Evolutionary conservation across 23 tunicate genomes (phyloP).

Genomic region (Aplidium turbinatum): DNA sequence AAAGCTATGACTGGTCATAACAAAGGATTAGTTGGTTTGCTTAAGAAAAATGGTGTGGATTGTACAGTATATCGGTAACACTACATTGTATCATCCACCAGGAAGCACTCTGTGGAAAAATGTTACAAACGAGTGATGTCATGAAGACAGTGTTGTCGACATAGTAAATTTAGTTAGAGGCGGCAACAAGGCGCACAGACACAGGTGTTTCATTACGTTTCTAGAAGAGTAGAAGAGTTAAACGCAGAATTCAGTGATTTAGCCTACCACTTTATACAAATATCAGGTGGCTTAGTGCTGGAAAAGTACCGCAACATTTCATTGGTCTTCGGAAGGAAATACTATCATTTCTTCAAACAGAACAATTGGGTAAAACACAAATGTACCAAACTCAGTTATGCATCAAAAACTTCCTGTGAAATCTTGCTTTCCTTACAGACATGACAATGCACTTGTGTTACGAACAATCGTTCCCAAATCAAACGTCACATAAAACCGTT

Average conservation of each 20-base stretch:
- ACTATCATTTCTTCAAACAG: slow-evolving; percentile 39
- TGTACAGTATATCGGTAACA: too few relatives aligned
- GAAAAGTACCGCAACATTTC: slow-evolving; percentile 57
- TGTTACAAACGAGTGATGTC: slow-evolving; percentile 64
- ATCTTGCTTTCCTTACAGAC: slow-evolving; percentile 56
- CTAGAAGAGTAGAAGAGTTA: slow-evolving; percentile 41
- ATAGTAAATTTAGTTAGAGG: slow-evolving; percentile 56
- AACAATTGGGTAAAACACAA: slow-evolving; percentile 38
- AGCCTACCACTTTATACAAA: slow-evolving; percentile 46
- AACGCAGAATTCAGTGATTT: slow-evolving; percentile 57
- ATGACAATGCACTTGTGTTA: slow-evolving; percentile 54
- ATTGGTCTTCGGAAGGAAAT: slow-evolving; percentile 56
- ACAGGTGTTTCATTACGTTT: slow-evolving; percentile 36
- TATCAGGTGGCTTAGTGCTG: slow-evolving; percentile 64
- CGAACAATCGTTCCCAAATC: too few relatives aligned
- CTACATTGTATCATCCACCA: slow-evolving; percentile 75
- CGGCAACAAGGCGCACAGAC: slow-evolving; percentile 48
- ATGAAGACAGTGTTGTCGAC: slow-evolving; percentile 44
- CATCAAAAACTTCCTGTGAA: slow-evolving; percentile 34
- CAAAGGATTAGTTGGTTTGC: slow-evolving; percentile 37
- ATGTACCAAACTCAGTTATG: slow-evolving; percentile 44
- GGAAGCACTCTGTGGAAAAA: slow-evolving; percentile 76
- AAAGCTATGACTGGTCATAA: slow-evolving; percentile 44
- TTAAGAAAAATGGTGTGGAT: slow-evolving; percentile 53
- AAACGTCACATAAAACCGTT: too few relatives aligned